A percentile compares a stretch with the other conserved stretches of the same genome.
Conservation (phyloP, 2,797 vertebrate genomes). For the Ctenochaetus hawaiiensis region DNA sequence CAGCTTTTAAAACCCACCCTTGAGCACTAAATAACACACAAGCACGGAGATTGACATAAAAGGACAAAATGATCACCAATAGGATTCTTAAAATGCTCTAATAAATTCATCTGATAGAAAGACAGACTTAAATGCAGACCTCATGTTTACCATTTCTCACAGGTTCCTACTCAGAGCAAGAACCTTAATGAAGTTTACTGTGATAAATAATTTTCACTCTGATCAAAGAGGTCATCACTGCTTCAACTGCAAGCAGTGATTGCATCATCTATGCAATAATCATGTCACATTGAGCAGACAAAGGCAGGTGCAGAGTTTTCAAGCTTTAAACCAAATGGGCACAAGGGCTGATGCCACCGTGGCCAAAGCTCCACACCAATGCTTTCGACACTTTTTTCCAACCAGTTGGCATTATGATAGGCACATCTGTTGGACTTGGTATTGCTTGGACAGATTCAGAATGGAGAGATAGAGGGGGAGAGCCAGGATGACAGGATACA, state of each 20-base stretch:
- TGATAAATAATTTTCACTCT: constrained; percentile 69
- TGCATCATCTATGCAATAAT: constrained; percentile 70
- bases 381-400: constrained; percentile 75
- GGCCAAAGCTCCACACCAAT: constrained; percentile 74
- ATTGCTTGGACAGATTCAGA: constrained; percentile 83
- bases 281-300: constrained; percentile 74
- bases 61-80: constrained; percentile 79
- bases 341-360: constrained; percentile 54
- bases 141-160: constrained; percentile 64
- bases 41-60: constrained; percentile 80
- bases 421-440: constrained; percentile 85
- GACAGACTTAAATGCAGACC: constrained; percentile 79
- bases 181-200: constrained; percentile 67
- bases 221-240: constrained; percentile 72
- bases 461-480: constrained; percentile 61
- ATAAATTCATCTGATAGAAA: constrained; percentile 81
- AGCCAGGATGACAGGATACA: constrained; percentile 64
- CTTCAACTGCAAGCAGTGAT: constrained; percentile 64
- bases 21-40: constrained; percentile 81
- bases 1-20: constrained; percentile 75
- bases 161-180: constrained; percentile 63
- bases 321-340: constrained; percentile 72
- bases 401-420: constrained; percentile 81
- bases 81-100: constrained; percentile 80
- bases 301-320: constrained; percentile 77